Percentiles rank a stretch among this genome's conserved stretches.
Conservation (phyloP, 2,888 invertebrate species). For the Drosophila monieri region DNA sequence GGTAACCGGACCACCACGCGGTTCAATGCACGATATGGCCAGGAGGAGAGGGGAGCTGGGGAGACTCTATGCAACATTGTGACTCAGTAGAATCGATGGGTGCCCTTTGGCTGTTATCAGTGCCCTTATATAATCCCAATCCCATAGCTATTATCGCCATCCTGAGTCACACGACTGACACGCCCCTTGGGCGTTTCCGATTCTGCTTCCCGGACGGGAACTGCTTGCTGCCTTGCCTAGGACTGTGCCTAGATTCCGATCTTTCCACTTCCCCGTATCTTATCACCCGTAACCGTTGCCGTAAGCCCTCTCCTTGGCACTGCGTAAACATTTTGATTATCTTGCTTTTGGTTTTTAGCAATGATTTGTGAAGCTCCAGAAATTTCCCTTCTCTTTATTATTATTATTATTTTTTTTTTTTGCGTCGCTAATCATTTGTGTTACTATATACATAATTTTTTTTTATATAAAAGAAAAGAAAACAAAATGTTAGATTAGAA, state of each 20-base stretch:
- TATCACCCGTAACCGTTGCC: conserved; percentile 40
- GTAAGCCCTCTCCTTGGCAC: conserved; percentile 34
- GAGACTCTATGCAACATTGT: conserved; percentile 2
- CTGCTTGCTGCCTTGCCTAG: no score
- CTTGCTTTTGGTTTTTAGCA: conserved; percentile 37
- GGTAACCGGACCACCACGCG: conserved; percentile 1
- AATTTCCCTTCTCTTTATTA: conserved; percentile 19
- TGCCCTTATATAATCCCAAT: conserved; percentile 24
- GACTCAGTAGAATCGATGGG: conserved; percentile 1
- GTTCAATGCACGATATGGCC: conserved; percentile 41
- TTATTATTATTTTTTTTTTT: neutral
- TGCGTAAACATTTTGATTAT: conserved; percentile 45
- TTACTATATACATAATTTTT: no score
- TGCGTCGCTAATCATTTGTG: conserved; percentile 14
- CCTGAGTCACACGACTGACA: conserved; percentile 62
- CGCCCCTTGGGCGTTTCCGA: conserved; percentile 42
- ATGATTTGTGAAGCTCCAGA: conserved; percentile 42
- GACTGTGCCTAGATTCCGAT: conserved; percentile 16
- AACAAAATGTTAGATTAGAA: conserved; percentile 45
- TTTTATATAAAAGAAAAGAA: conserved; percentile 12
- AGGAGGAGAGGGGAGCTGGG: neutral
- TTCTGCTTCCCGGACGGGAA: conserved; percentile 17
- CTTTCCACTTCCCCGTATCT: conserved; percentile 53
- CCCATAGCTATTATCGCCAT: conserved; percentile 11
- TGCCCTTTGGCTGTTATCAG: conserved; percentile 11